These are phyloP conservation scores for Ceryle rudis DNA, from an alignment of 2,797 vertebrate species.

Conservation along the genomic window DNA sequence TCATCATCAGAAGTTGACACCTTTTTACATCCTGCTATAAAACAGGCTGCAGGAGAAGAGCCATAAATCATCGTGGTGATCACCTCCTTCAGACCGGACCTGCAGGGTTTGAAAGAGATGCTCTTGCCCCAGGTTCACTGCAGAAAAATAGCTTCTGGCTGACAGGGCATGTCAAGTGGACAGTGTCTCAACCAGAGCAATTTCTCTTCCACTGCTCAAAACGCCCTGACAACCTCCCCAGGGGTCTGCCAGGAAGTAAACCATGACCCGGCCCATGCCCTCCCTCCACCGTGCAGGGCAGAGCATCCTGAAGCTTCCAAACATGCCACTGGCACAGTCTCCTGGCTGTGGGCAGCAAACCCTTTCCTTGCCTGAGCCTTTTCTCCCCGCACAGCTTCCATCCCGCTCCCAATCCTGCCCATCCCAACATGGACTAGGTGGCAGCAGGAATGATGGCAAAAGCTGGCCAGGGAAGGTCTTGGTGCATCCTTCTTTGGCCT, in stretches of 20 bases:
- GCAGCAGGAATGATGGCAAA: neutral
- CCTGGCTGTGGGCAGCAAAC: neutral
- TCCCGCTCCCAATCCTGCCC: neutral
- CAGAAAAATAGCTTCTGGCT: neutral
- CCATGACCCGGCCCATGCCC: neutral
- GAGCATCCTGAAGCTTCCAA: neutral
- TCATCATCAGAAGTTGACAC: neutral
- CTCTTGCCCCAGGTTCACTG: neutral
- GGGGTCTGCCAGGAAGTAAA: neutral
- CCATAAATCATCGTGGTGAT: neutral
- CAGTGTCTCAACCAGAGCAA: neutral
- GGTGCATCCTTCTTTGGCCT: neutral
- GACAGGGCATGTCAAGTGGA: neutral
- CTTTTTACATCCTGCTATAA: slow-evolving; percentile 15
- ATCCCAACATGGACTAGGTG: neutral
- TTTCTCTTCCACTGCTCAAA: neutral
- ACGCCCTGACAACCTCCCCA: neutral
- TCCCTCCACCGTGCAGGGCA: neutral
- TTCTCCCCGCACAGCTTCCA: neutral
- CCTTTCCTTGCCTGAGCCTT: neutral
- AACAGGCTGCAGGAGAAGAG: neutral
- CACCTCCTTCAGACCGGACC: neutral
- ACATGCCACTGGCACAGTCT: accelerated
- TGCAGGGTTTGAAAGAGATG: neutral
- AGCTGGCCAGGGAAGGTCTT: neutral